Conservation (phyloP, 1,140 invertebrate genomes). For the Pantala flavescens region DNA sequence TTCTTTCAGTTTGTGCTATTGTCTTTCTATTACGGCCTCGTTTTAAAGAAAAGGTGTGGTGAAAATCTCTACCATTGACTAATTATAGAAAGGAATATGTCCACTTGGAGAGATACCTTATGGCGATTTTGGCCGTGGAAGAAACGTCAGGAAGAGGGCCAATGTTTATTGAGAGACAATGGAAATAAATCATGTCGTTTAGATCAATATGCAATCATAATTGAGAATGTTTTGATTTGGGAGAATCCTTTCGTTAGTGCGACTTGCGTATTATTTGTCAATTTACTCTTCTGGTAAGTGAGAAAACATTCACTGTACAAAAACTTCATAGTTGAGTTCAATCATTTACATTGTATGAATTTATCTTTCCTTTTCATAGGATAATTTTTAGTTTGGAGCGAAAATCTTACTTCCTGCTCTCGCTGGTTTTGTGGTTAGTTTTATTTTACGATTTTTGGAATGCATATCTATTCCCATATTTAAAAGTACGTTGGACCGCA, state of each 20-base stretch:
- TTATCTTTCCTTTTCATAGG: neutral
- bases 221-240: constrained; percentile 20
- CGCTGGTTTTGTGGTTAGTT: neutral
- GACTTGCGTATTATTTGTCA: constrained; percentile 15
- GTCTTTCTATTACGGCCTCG: too few relatives aligned
- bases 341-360: too few relatives aligned
- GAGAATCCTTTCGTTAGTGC: constrained; percentile 18
- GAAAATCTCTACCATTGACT: neutral
- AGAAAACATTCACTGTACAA: neutral
- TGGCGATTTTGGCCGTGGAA: constrained; percentile 12
- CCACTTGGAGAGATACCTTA: neutral
- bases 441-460: constrained; percentile 5
- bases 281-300: constrained; percentile 20
- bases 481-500: neutral
- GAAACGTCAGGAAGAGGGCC: neutral
- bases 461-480: neutral
- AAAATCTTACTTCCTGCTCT: neutral
- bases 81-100: neutral
- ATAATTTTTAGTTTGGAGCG: neutral
- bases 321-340: too few relatives aligned
- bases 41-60: neutral
- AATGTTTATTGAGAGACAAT: neutral
- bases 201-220: constrained; percentile 15
- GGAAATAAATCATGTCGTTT: constrained; percentile 3
- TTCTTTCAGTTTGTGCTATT: too few relatives aligned